Percentiles rank a stretch among this genome's conserved stretches.
These are phyloP conservation scores for Therioaphis trifolii DNA, from an alignment of 2,888 invertebrate genomes.

Conservation along the genomic window DNA sequence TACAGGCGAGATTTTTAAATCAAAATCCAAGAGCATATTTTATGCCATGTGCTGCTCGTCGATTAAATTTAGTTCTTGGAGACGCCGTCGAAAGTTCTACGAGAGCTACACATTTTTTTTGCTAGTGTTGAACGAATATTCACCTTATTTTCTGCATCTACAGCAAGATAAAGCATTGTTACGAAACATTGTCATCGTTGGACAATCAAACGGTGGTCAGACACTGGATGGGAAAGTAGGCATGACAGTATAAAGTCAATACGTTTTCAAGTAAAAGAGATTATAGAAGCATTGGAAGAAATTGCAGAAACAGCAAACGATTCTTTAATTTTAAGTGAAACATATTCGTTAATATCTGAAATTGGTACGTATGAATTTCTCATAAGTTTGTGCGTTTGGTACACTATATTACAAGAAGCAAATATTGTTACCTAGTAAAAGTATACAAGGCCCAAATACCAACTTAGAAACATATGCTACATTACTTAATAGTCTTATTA, in stretches of 20 bases:
- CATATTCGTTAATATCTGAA: background rate
- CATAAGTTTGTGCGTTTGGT: background rate
- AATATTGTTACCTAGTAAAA: too few relatives aligned
- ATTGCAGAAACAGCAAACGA: slow-evolving; percentile 5
- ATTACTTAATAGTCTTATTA: too few relatives aligned
- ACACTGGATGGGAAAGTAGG: slow-evolving; percentile 40
- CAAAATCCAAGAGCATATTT: slow-evolving; percentile 30
- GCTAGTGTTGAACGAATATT: slow-evolving; percentile 56
- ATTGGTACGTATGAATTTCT: slow-evolving; percentile 1
- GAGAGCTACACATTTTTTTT: slow-evolving; percentile 62
- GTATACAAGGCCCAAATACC: too few relatives aligned
- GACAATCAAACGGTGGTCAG: slow-evolving; percentile 47
- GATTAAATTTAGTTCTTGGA: slow-evolving; percentile 39
- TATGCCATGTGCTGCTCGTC: slow-evolving; percentile 29
- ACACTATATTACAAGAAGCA: too few relatives aligned
- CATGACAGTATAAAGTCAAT: background rate
- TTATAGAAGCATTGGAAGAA: slow-evolving; percentile 29
- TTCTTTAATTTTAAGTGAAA: slow-evolving; percentile 8
- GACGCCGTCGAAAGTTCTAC: slow-evolving; percentile 58
- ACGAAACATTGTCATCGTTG: slow-evolving; percentile 44
- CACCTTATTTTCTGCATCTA: slow-evolving; percentile 40
- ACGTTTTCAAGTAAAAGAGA: slow-evolving; percentile 8
- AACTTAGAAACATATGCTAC: too few relatives aligned
- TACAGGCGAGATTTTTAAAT: background rate
- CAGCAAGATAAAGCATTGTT: slow-evolving; percentile 53